Percentiles rank a stretch among this genome's conserved stretches.
phyloP scores from a whole-genome alignment of 2,113 vertebrate species.

The Melospiza georgiana region DNA sequence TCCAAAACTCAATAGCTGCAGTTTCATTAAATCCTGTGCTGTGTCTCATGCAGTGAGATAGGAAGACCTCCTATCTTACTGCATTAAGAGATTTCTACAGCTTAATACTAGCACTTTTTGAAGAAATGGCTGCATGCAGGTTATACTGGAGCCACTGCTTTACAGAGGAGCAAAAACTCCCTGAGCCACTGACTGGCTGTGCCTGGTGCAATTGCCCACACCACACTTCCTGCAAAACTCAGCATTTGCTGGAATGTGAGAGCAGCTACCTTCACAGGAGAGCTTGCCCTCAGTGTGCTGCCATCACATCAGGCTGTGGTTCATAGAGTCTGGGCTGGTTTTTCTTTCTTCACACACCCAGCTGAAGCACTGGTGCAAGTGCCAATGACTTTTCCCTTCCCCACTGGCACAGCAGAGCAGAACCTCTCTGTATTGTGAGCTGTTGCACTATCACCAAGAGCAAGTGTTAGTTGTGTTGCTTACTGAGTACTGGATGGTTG shows the following conservation, averaged over 20 bases:
- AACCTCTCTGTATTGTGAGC: not conserved
- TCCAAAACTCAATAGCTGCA: not conserved
- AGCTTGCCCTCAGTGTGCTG: not conserved
- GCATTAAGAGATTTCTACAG: not conserved
- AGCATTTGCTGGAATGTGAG: not conserved
- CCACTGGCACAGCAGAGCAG: not conserved
- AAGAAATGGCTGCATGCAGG: not conserved
- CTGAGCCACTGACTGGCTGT: not conserved
- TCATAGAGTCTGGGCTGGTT: not conserved
- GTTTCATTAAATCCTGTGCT: not conserved
- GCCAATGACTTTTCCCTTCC: not conserved
- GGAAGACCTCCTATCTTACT: not conserved
- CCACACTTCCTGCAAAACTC: not conserved
- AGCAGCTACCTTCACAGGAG: not conserved
- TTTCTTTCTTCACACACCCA: not conserved
- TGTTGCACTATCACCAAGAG: not conserved
- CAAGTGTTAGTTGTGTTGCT: constrained; percentile 26
- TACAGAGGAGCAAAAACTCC: not conserved
- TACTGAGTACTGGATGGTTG: not conserved
- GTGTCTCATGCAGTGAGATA: not conserved
- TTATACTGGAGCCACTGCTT: not conserved
- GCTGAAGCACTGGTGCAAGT: not conserved
- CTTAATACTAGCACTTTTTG: not conserved
- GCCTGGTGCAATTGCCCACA: not conserved
- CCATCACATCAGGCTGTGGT: not conserved